Percentiles rank a stretch among this genome's conserved stretches.
These are phyloP conservation scores for Zaprionus camerounensis DNA, from an alignment of 1,140 invertebrate genomes.

Conservation along the genomic window DNA sequence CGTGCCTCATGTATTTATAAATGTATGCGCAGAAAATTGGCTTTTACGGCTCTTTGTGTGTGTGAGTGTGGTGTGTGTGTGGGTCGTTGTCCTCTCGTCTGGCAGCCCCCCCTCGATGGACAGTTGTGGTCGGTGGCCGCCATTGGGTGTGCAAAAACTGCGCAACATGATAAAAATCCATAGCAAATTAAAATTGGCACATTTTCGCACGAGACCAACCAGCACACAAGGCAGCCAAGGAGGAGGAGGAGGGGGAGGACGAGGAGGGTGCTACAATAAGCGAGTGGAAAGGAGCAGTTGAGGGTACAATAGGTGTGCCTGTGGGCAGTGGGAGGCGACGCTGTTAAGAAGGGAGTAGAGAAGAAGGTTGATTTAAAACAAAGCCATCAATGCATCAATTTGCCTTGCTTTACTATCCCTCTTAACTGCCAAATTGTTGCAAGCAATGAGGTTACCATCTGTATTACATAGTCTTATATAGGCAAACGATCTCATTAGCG, in stretches of 20 bases:
- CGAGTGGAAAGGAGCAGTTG: background rate
- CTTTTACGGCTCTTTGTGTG: constrained; percentile 36
- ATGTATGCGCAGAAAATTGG: constrained; percentile 44
- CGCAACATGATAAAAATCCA: constrained; percentile 58
- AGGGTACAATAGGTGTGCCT: background rate
- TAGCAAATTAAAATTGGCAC: constrained; percentile 61
- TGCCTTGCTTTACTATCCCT: constrained; percentile 52
- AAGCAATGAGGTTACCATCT: constrained; percentile 1
- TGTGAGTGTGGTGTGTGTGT: constrained; percentile 23
- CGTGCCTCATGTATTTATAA: constrained; percentile 18
- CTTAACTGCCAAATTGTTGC: constrained; percentile 57
- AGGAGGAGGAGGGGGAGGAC: background rate
- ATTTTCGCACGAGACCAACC: constrained; percentile 45
- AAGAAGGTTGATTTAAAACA: constrained; percentile 17
- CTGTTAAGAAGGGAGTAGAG: background rate
- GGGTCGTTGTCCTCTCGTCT: constrained; percentile 43
- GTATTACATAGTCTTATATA: background rate
- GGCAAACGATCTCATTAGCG: background rate
- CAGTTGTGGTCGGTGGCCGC: constrained; percentile 45
- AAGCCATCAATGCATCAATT: constrained; percentile 32
- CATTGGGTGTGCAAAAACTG: constrained; percentile 40
- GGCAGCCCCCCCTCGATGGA: constrained; percentile 7
- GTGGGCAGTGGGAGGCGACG: no score
- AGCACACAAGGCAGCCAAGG: constrained; percentile 1
- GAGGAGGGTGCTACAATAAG: background rate